Evolutionary conservation across 1,140 invertebrate species (phyloP).

Genomic region (Spodoptera frugiperda): DNA sequence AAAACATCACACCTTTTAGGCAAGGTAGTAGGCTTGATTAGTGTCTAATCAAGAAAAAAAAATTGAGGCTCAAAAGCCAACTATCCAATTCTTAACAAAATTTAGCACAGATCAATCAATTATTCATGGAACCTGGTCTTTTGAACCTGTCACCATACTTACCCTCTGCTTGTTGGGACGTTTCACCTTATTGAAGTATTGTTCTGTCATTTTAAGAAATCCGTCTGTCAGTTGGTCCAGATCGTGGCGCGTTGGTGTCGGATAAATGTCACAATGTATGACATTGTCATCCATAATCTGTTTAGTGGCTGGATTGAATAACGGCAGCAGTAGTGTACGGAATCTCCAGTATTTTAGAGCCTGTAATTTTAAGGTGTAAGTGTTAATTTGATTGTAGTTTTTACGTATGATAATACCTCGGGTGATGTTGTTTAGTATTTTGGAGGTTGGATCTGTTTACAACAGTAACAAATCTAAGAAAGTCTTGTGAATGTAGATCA

Average conservation of each 20-base stretch:
- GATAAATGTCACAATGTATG: conserved; percentile 94
- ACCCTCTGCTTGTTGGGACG: conserved; percentile 89
- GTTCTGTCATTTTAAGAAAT: conserved; percentile 95
- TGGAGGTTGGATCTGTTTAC: too few relatives aligned
- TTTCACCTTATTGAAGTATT: conserved; percentile 95
- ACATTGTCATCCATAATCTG: conserved; percentile 90
- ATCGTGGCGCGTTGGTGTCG: conserved; percentile 89
- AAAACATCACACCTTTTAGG: too few relatives aligned
- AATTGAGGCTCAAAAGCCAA: too few relatives aligned
- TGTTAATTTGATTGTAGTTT: not conserved
- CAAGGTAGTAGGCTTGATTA: too few relatives aligned
- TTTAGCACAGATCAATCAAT: conserved; percentile 23
- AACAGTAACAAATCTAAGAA: too few relatives aligned
- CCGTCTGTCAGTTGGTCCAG: conserved; percentile 88
- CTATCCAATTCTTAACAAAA: not conserved
- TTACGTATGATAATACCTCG: conserved; percentile 2
- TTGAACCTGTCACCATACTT: conserved; percentile 64
- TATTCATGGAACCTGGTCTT: conserved; percentile 7
- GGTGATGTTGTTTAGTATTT: not conserved
- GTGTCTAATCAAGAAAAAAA: too few relatives aligned
- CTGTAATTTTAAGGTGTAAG: conserved; percentile 75
- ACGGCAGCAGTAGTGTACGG: conserved; percentile 94
- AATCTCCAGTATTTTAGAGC: conserved; percentile 98
- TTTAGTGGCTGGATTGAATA: conserved; percentile 90
- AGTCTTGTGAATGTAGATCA: too few relatives aligned